Evolutionary conservation across 1,140 invertebrate genomes (phyloP).

Genomic region (Ips nitidus): DNA sequence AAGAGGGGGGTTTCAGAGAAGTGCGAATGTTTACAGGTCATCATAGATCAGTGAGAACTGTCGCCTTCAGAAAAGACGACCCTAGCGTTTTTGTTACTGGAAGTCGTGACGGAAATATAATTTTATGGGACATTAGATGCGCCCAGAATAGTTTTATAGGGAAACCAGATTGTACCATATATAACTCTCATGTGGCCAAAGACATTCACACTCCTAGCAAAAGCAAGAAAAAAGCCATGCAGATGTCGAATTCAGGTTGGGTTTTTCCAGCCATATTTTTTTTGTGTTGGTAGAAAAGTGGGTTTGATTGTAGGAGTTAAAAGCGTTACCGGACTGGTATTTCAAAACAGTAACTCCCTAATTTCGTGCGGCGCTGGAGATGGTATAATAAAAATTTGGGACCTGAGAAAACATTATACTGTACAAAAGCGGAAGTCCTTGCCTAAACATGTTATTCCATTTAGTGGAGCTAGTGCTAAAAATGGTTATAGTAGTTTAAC

Average conservation of each 20-base stretch:
- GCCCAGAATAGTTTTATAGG: constrained; percentile 48
- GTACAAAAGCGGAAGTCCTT: constrained; percentile 68
- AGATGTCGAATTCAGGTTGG: constrained; percentile 18
- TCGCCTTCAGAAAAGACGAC: constrained; percentile 67
- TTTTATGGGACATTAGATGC: constrained; percentile 78
- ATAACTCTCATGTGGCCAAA: constrained; percentile 47
- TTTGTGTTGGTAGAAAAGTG: not conserved
- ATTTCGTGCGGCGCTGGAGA: constrained; percentile 82
- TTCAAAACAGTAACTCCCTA: constrained; percentile 74
- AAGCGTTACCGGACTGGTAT: constrained; percentile 78
- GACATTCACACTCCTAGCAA: constrained; percentile 37
- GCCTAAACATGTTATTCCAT: constrained; percentile 70
- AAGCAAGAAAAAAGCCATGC: constrained; percentile 34
- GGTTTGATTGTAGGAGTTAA: constrained; percentile 31
- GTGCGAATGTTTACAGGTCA: constrained; percentile 70
- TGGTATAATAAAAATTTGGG: constrained; percentile 85
- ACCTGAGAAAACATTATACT: constrained; percentile 78
- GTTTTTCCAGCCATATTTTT: not conserved
- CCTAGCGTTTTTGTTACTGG: constrained; percentile 80
- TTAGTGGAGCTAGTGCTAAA: constrained; percentile 67
- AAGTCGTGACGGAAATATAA: constrained; percentile 79
- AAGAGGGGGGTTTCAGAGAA: constrained; percentile 58
- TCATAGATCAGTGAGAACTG: constrained; percentile 76
- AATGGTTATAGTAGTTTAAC: constrained; percentile 78
- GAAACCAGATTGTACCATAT: constrained; percentile 47